Evolutionary conservation across 2,797 vertebrate species (phyloP).

Genomic region (Dermochelys coriacea): DNA sequence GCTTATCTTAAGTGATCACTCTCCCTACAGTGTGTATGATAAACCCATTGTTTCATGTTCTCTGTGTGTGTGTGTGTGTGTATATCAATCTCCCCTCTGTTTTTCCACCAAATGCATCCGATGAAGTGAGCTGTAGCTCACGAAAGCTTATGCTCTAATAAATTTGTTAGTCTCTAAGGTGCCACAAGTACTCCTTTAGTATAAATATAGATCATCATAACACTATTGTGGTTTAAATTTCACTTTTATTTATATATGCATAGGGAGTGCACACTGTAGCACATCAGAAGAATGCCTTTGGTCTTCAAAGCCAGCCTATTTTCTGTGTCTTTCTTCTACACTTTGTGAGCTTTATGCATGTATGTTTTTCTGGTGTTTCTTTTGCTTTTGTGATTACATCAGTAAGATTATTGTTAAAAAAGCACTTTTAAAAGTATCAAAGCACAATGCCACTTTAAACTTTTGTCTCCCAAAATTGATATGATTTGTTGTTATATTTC

Average conservation of each 20-base stretch:
- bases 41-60: too few species aligned
- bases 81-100: too few species aligned
- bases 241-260: rapidly evolving
- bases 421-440: constrained; percentile 39
- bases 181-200: too few species aligned
- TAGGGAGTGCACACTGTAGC: not conserved
- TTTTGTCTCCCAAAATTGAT: constrained; percentile 1
- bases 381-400: constrained; percentile 30
- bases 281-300: not conserved
- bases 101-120: too few species aligned
- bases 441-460: constrained; percentile 11
- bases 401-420: constrained; percentile 32
- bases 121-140: too few species aligned
- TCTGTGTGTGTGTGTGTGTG: too few species aligned
- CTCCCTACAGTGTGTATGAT: too few species aligned
- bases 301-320: not conserved
- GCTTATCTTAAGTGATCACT: too few species aligned
- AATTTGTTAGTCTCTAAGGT: too few species aligned
- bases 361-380: not conserved
- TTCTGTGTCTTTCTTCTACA: not conserved
- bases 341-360: not conserved
- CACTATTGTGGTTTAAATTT: not conserved
- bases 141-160: too few species aligned
- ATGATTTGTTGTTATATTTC: constrained; percentile 44
- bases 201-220: not conserved